These are phyloP conservation scores for Pantala flavescens DNA, from an alignment of 1,140 invertebrate species.

Conservation along the genomic window DNA sequence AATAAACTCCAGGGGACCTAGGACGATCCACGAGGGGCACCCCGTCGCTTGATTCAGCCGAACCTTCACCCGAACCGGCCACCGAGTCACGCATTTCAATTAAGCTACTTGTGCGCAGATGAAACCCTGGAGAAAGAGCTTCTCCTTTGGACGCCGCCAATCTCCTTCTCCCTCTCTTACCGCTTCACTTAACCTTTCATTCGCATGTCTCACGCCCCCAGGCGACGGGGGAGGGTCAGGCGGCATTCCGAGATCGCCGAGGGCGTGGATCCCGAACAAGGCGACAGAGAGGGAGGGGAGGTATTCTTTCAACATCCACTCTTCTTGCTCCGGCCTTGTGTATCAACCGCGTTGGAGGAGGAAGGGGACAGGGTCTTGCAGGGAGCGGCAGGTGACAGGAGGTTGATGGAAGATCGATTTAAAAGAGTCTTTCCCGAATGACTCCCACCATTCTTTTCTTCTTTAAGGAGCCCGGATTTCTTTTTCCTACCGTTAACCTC, in stretches of 20 bases:
- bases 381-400: neutral
- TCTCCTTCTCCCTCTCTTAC: neutral
- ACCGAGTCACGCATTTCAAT: too few relatives aligned
- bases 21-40: too few relatives aligned
- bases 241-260: neutral
- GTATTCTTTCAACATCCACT: neutral
- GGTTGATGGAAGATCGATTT: neutral
- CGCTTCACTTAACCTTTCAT: neutral
- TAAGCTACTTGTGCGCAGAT: too few relatives aligned
- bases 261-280: neutral
- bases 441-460: too few relatives aligned
- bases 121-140: too few relatives aligned
- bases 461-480: too few relatives aligned
- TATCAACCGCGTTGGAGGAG: neutral
- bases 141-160: neutral
- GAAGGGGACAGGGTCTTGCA: neutral
- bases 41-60: too few relatives aligned
- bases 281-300: neutral
- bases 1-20: too few relatives aligned
- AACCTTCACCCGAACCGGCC: too few relatives aligned
- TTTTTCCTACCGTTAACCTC: too few relatives aligned
- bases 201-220: neutral
- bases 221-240: neutral
- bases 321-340: neutral
- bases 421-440: neutral